Conservation (phyloP, 2,888 invertebrate genomes). For the Phasia obesa region DNA sequence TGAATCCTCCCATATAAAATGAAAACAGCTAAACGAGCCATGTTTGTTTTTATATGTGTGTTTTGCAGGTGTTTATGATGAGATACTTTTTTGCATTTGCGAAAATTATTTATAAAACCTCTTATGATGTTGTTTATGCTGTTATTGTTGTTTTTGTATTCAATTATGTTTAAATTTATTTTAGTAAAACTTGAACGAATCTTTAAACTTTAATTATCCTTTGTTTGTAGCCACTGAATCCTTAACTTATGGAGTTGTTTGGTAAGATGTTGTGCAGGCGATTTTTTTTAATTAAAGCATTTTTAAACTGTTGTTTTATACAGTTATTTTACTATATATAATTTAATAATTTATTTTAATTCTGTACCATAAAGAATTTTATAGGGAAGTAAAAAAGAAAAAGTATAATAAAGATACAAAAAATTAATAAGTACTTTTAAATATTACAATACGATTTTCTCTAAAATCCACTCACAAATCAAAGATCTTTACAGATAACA, state of each 20-base stretch:
- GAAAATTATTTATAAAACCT: not conserved
- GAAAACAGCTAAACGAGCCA: constrained; percentile 3
- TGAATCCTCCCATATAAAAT: not conserved
- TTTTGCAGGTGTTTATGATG: not conserved
- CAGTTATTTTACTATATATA: constrained; percentile 9
- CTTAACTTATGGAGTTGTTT: constrained; percentile 20
- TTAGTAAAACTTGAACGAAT: constrained; percentile 16
- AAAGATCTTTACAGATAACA: not conserved
- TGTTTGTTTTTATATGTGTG: constrained; percentile 11
- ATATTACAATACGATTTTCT: constrained; percentile 39
- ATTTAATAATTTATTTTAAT: constrained; percentile 33
- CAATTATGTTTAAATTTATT: not conserved
- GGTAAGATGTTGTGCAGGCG: constrained; percentile 43
- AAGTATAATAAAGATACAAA: constrained; percentile 43
- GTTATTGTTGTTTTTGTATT: not conserved
- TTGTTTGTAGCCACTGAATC: constrained; percentile 4
- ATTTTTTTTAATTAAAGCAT: constrained; percentile 47
- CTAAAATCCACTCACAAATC: constrained; percentile 29
- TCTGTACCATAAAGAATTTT: constrained; percentile 43
- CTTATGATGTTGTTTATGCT: constrained; percentile 1
- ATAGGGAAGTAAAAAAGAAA: constrained; percentile 20
- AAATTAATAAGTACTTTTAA: constrained; percentile 40
- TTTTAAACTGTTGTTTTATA: constrained; percentile 36
- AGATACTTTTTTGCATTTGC: not conserved
- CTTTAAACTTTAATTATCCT: no score